A percentile compares a stretch with the other conserved stretches of the same genome.
Evolutionary conservation across 2,113 vertebrate species (phyloP).

Genomic region (Lampris incognitus): DNA sequence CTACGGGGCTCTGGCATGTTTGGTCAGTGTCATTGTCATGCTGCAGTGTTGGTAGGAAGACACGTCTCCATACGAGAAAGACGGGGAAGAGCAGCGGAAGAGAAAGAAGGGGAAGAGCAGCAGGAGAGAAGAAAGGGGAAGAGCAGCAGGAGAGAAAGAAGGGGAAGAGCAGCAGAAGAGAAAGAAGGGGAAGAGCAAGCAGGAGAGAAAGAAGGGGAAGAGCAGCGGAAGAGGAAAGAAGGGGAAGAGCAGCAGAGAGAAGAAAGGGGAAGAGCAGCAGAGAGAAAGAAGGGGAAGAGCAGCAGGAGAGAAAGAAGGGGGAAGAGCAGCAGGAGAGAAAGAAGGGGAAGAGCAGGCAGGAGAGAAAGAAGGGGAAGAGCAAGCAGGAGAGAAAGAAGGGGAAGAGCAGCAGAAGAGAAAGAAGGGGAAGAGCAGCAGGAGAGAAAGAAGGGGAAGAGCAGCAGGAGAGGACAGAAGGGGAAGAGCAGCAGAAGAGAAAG

Average conservation of each 20-base stretch:
- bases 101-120: not conserved
- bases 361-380: too few relatives aligned
- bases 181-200: not conserved
- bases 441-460: too few relatives aligned
- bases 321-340: too few relatives aligned
- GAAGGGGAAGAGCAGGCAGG: too few relatives aligned
- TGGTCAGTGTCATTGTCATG: not conserved
- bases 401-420: too few relatives aligned
- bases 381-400: not conserved
- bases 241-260: too few relatives aligned
- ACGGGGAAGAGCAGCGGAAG: not conserved
- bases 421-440: too few relatives aligned
- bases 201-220: not conserved
- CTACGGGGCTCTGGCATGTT: not conserved
- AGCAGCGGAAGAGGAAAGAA: not conserved
- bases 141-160: not conserved
- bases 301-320: too few relatives aligned
- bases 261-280: not conserved
- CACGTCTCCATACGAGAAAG: not conserved
- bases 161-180: not conserved
- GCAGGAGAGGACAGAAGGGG: not conserved
- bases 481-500: too few relatives aligned
- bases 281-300: too few relatives aligned
- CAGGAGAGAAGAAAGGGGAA: not conserved
- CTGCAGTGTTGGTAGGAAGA: not conserved